Evolutionary conservation across 2,888 invertebrate genomes (phyloP).

Genomic region (Drosophila quinaria): DNA sequence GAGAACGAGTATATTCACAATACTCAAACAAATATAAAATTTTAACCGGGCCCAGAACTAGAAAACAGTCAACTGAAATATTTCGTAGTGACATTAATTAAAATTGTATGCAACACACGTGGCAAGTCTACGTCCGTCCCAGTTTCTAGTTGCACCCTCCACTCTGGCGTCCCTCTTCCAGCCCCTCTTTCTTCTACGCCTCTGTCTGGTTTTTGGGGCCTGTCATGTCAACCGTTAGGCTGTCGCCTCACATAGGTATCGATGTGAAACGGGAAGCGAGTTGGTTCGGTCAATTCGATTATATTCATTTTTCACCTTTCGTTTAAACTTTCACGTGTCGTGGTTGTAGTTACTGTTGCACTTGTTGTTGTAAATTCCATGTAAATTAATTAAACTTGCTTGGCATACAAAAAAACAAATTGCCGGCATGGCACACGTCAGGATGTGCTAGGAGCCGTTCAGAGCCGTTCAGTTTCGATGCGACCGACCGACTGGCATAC

Average conservation of each 20-base stretch:
- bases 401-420: conserved; percentile 75
- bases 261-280: conserved; percentile 52
- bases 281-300: conserved; percentile 77
- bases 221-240: conserved; percentile 62
- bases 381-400: conserved; percentile 82
- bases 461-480: conserved; percentile 17
- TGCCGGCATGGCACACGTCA: conserved; percentile 59
- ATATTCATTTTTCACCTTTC: conserved; percentile 81
- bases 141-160: conserved; percentile 37
- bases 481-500: conserved; percentile 58
- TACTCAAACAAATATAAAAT: background rate
- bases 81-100: conserved; percentile 77
- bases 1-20: conserved; percentile 3
- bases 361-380: conserved; percentile 76
- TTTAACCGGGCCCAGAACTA: conserved; percentile 23
- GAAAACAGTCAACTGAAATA: conserved; percentile 53
- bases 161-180: conserved; percentile 16
- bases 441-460: conserved; percentile 41
- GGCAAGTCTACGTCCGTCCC: conserved; percentile 44
- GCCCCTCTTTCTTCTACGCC: background rate
- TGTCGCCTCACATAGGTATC: conserved; percentile 13
- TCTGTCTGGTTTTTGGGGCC: conserved; percentile 28
- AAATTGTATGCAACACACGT: conserved; percentile 74
- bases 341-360: conserved; percentile 54
- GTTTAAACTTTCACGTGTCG: conserved; percentile 79